phyloP scores from a whole-genome alignment of 2,797 vertebrate genomes.

The Tragelaphus oryx region DNA sequence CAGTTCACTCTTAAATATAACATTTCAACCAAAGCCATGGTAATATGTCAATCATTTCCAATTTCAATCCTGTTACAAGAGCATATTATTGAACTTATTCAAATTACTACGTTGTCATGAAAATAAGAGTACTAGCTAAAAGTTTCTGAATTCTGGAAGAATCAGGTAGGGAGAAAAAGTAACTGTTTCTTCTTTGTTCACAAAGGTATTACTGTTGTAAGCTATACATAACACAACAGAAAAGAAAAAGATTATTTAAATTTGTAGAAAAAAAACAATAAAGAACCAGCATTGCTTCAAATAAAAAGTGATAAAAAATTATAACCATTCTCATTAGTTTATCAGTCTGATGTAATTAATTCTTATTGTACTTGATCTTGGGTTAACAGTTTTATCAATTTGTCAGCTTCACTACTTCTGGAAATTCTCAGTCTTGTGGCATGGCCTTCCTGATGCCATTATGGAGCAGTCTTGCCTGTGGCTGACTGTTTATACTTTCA shows the following conservation, averaged over 20 bases:
- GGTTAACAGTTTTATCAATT: neutral
- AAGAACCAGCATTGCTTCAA: neutral
- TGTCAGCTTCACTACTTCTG: neutral
- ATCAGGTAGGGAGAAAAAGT: neutral
- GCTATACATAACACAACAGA: neutral
- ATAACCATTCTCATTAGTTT: neutral
- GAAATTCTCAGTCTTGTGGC: neutral
- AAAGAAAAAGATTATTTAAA: constrained; percentile 8
- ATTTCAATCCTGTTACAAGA: neutral
- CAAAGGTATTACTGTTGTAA: neutral
- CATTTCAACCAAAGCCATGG: neutral
- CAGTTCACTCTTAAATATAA: neutral
- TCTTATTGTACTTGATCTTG: neutral
- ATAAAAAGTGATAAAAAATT: neutral
- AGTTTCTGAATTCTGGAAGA: neutral
- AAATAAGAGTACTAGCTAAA: constrained; percentile 13
- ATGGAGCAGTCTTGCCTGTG: neutral
- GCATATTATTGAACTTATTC: neutral
- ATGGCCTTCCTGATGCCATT: neutral
- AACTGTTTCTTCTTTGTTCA: neutral
- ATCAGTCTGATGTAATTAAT: neutral
- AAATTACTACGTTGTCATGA: neutral
- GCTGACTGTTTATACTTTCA: neutral
- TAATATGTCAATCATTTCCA: neutral
- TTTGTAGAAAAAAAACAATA: neutral